Evolutionary conservation across 2,888 invertebrate genomes (phyloP).

Genomic region (Phaonia tiefii): DNA sequence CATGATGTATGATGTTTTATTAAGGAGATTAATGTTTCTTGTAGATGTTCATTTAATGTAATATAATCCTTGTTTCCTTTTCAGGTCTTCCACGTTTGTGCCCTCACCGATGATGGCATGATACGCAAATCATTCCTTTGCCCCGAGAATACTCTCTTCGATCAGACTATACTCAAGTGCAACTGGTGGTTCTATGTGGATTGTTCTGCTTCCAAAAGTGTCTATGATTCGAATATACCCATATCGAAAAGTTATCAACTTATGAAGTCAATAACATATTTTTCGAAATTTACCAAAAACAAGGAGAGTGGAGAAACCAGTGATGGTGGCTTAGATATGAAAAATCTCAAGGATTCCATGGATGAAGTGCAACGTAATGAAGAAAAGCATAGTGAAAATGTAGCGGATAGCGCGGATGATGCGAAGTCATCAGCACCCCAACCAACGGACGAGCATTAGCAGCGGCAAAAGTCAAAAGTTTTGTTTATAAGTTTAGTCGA

Average conservation of each 20-base stretch:
- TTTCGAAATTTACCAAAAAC: conserved; percentile 89
- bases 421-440: conserved; percentile 15
- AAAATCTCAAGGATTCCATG: conserved; percentile 75
- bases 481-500: conserved; percentile 34
- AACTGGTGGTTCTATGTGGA: conserved; percentile 98
- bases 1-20: no score
- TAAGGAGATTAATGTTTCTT: no score
- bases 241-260: conserved; percentile 95
- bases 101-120: conserved; percentile 92
- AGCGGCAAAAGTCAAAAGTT: conserved; percentile 59
- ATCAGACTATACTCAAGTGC: conserved; percentile 94
- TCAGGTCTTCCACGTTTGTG: conserved; percentile 95
- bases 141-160: conserved; percentile 94
- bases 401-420: conserved; percentile 69
- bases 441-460: conserved; percentile 51
- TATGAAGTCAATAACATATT: conserved; percentile 94
- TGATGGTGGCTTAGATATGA: conserved; percentile 73
- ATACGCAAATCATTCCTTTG: conserved; percentile 96
- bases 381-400: conserved; percentile 83
- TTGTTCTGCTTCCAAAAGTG: conserved; percentile 89
- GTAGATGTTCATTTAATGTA: neutral
- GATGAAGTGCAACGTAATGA: conserved; percentile 82
- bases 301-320: conserved; percentile 67
- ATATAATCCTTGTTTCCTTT: neutral
- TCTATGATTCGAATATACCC: conserved; percentile 94